phyloP scores from a whole-genome alignment of 2,113 vertebrate species.

The Rhipidura dahli region DNA sequence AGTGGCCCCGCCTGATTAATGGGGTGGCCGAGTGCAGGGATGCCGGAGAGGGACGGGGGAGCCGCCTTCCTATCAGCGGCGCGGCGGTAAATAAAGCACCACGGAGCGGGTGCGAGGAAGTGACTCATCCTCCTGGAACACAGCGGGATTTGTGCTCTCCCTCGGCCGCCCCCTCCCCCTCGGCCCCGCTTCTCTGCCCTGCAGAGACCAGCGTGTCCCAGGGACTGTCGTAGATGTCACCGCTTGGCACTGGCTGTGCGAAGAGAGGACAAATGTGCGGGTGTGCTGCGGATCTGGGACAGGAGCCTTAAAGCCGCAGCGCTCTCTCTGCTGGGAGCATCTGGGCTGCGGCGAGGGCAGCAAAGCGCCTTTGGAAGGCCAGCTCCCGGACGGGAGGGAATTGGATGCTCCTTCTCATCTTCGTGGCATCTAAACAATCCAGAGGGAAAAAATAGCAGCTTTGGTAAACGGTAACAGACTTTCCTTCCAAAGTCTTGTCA shows the following conservation, averaged over 20 bases:
- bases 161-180: not conserved
- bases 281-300: constrained; percentile 59
- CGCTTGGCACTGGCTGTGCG: constrained; percentile 77
- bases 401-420: not conserved
- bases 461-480: not conserved
- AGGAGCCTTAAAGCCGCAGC: constrained; percentile 70
- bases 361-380: not conserved
- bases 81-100: constrained; percentile 76
- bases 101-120: constrained; percentile 75
- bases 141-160: constrained; percentile 64
- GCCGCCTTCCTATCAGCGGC: constrained; percentile 64
- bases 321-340: not conserved
- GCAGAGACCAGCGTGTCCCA: constrained; percentile 73
- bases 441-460: not conserved
- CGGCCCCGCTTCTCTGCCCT: not conserved
- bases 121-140: constrained; percentile 77
- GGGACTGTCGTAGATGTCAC: constrained; percentile 80
- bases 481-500: not conserved
- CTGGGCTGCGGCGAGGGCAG: not conserved
- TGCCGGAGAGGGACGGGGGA: constrained; percentile 30
- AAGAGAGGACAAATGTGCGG: constrained; percentile 74
- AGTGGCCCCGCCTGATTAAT: constrained; percentile 75
- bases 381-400: not conserved
- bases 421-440: accelerated
- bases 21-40: constrained; percentile 48